Evolutionary conservation across 2,113 vertebrate genomes (phyloP).

Genomic region (Empidonax traillii): DNA sequence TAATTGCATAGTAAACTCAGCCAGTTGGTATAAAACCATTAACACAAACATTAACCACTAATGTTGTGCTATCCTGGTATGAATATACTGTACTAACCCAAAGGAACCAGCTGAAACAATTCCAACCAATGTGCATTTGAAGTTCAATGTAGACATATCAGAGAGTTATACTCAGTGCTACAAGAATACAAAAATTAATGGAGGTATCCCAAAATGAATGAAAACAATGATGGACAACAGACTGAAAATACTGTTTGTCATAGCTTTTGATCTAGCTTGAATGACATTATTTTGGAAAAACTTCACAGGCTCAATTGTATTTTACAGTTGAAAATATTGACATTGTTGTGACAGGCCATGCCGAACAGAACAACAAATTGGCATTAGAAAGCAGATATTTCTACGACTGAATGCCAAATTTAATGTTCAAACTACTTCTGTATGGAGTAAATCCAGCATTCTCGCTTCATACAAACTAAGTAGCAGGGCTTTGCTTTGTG

Average conservation of each 20-base stretch:
- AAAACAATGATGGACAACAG: background rate
- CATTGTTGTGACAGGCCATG: constrained; percentile 25
- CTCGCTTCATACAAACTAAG: background rate
- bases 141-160: background rate
- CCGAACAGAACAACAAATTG: constrained; percentile 21
- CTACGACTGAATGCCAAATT: background rate
- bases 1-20: background rate
- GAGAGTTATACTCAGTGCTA: background rate
- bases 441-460: background rate
- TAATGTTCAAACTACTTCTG: background rate
- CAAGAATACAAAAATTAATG: background rate
- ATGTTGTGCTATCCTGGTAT: background rate
- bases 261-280: background rate
- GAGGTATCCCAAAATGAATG: background rate
- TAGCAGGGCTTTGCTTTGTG: rapidly evolving
- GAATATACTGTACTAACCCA: background rate
- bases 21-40: background rate
- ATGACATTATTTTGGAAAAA: constrained; percentile 24
- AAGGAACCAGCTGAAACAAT: background rate
- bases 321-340: constrained; percentile 15
- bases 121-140: background rate
- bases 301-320: background rate
- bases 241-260: background rate
- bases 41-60: background rate
- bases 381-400: constrained; percentile 5